These are phyloP conservation scores for Pelvicachromis taeniatus DNA, from an alignment of 2,113 vertebrate genomes.

Conservation along the genomic window DNA sequence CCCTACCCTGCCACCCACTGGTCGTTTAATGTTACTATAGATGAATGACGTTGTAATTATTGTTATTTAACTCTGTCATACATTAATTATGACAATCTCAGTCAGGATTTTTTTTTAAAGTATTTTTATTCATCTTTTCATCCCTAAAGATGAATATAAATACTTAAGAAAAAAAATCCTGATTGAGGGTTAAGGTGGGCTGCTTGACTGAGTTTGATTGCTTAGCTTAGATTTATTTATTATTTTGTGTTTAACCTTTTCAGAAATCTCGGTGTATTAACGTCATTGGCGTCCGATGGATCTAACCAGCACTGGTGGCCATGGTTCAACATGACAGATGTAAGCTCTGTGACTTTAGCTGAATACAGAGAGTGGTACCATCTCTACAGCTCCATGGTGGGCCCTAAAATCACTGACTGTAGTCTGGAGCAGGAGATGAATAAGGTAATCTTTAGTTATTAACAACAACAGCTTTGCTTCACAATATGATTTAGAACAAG, in stretches of 20 bases:
- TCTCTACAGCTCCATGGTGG: conserved; percentile 45
- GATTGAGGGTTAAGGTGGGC: no score
- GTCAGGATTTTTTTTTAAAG: no score
- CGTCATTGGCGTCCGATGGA: conserved; percentile 17
- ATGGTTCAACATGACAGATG: conserved; percentile 63
- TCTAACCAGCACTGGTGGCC: conserved; percentile 53
- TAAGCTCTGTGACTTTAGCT: conserved; percentile 57
- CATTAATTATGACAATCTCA: no score
- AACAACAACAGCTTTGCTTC: not conserved
- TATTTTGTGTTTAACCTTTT: not conserved
- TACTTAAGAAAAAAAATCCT: no score
- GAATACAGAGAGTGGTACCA: conserved; percentile 74
- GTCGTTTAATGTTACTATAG: no score
- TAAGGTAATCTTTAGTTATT: conserved; percentile 51
- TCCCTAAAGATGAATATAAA: no score
- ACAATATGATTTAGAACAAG: not conserved
- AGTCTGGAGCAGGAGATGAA: conserved; percentile 75
- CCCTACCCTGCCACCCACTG: no score
- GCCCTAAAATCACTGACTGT: conserved; percentile 71
- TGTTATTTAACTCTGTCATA: no score
- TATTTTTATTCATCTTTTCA: no score
- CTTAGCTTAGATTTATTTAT: not conserved
- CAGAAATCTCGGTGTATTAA: conserved; percentile 69
- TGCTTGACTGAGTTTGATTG: not conserved
- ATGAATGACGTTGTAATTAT: no score